Evolutionary conservation across 2,888 invertebrate species (phyloP).

Genomic region (Chromoteleia sp.): DNA sequence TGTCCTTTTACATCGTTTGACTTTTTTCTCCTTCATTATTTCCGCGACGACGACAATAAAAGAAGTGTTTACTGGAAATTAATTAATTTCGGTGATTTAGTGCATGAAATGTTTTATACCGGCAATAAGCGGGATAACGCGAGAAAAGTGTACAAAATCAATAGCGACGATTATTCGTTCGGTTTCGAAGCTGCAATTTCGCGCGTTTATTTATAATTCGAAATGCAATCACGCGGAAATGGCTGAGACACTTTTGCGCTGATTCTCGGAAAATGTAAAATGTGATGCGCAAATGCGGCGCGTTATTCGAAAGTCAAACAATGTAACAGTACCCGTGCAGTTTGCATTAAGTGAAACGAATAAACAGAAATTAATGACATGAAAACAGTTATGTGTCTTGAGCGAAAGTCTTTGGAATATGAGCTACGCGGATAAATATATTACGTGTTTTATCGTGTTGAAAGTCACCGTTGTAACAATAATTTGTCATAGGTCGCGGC

Average conservation of each 20-base stretch:
- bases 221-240: conserved; percentile 27
- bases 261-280: conserved; percentile 25
- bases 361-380: conserved; percentile 57
- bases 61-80: conserved; percentile 31
- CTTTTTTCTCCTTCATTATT: conserved; percentile 35
- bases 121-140: background rate
- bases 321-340: conserved; percentile 28
- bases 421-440: conserved; percentile 60
- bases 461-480: conserved; percentile 68
- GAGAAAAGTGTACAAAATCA: conserved; percentile 30
- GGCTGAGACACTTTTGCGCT: conserved; percentile 4
- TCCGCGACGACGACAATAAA: background rate
- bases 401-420: conserved; percentile 55
- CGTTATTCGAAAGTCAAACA: conserved; percentile 48
- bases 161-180: conserved; percentile 17
- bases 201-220: conserved; percentile 32
- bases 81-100: conserved; percentile 45
- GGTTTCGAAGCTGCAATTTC: conserved; percentile 3
- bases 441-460: conserved; percentile 66
- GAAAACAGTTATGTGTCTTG: conserved; percentile 54
- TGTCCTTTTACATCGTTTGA: conserved; percentile 26
- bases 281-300: conserved; percentile 15
- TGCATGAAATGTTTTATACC: conserved; percentile 19
- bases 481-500: conserved; percentile 70
- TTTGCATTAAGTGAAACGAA: conserved; percentile 42